Evolutionary conservation across 2,888 invertebrate species (phyloP), one percentile per base, ranked within the genome.

Genomic region (Cephus sareptanus): DNA sequence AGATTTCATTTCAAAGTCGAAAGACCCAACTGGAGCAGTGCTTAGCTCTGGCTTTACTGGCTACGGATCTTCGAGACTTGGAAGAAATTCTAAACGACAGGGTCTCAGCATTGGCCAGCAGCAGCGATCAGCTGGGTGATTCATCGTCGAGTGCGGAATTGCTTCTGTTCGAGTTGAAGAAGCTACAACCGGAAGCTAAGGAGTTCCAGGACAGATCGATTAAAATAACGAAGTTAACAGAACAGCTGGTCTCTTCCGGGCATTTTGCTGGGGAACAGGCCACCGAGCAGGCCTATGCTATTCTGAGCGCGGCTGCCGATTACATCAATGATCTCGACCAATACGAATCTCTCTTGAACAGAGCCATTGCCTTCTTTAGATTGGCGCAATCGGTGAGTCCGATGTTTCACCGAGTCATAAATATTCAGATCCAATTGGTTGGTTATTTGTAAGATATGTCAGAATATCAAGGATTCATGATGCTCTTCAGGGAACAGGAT

Each of bases 21-120:
- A 96, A 96, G 91, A 93, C 94, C 11, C 95, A 96, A 88, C 92
- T 97, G 85, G 96, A 97, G 88, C 96, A 97, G 90, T 95, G 96
- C 85, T 92, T 96, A 80, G 95, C 96, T 69, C 92, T 96, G 79
- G 95, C 96, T 75, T 92, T 96, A 85, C 92, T 97, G 69, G 95
- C 96, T 75, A 94, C 94, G 74, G 97, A 96, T 89, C 92, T 97
- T 76, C 92, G 94, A 75, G 94, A 94, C 82, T 91, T 96, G 40
- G 95, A 95, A 86, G 92, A 94, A 33, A 92, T 93, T 73, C 89
- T 96, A 31, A 92, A 92, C 77, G 93, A 93, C 77, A 92, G 94
- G 82, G 92, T 93, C 76, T 93, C 93, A 73, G 92, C 94, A 30
- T 90, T 95, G 71, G 90, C 92, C 37, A 90, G 89, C 75, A 93